phyloP scores from a whole-genome alignment of 2,113 vertebrate genomes.

The Pica pica region DNA sequence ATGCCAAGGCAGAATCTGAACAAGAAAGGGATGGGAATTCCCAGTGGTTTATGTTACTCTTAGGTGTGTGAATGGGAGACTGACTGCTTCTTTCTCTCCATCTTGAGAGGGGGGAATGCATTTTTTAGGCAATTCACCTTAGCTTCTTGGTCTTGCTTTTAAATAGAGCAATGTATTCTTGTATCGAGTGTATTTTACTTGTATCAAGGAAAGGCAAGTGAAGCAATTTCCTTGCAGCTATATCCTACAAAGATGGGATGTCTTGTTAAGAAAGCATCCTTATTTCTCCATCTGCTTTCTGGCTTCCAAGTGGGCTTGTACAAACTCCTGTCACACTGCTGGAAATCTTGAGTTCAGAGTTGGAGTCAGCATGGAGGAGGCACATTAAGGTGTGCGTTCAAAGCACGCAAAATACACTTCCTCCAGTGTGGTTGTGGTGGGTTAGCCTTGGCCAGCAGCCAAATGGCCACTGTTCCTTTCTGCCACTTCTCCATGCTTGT shows the following conservation, averaged over 20 bases:
- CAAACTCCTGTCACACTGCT: background rate
- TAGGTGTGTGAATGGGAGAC: background rate
- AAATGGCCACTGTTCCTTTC: background rate
- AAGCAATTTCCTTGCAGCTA: background rate
- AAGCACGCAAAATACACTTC: background rate
- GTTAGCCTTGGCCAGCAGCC: background rate
- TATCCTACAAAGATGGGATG: background rate
- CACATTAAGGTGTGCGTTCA: background rate
- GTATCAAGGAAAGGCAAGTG: background rate
- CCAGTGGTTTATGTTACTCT: background rate
- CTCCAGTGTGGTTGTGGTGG: background rate
- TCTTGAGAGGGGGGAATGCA: background rate
- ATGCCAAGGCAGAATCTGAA: background rate
- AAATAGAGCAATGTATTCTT: background rate
- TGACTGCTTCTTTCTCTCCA: background rate
- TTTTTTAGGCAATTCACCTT: background rate
- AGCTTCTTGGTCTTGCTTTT: background rate
- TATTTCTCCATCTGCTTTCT: background rate
- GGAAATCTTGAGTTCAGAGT: background rate
- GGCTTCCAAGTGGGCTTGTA: background rate
- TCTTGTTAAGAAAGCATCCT: background rate
- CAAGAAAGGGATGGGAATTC: background rate
- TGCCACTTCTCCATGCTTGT: background rate
- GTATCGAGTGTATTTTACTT: background rate
- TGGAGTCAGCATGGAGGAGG: background rate